These are phyloP conservation scores for Salvelinus fontinalis DNA, from an alignment of 2,113 vertebrate species.

Conservation along the genomic window DNA sequence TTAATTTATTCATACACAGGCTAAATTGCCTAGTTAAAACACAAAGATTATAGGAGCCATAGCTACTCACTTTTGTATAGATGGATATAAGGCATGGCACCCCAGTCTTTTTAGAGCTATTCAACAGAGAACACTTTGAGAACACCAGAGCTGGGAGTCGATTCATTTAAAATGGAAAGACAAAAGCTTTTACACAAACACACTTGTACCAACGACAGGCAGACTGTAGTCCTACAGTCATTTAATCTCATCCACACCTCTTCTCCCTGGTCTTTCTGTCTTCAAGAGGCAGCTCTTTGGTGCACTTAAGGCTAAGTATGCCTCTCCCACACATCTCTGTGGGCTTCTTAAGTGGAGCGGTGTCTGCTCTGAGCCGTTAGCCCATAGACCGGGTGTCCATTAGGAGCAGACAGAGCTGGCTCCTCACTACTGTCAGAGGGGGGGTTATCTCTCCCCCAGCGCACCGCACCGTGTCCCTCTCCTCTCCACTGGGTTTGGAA, in stretches of 20 bases:
- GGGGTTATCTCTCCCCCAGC: constrained; percentile 6
- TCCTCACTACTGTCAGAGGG: constrained; percentile 6
- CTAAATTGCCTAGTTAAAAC: no score
- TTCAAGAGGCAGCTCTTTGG: neutral
- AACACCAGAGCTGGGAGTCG: neutral
- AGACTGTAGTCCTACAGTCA: neutral
- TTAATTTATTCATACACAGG: no score
- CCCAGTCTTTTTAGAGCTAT: neutral
- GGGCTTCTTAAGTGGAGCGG: neutral
- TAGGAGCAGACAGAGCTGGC: constrained; percentile 2
- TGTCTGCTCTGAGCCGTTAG: constrained; percentile 5
- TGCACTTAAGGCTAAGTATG: constrained; percentile 13
- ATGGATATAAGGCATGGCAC: no score
- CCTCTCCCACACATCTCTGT: constrained; percentile 6
- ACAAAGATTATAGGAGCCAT: no score
- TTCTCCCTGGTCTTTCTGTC: neutral
- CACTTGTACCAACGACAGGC: neutral
- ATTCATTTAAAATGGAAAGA: neutral
- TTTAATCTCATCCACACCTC: constrained; percentile 13
- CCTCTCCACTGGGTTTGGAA: neutral
- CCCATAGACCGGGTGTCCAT: constrained; percentile 8
- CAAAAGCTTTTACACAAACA: neutral
- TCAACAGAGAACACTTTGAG: neutral
- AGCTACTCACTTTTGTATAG: no score
- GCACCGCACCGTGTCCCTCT: neutral